Evolutionary conservation across 2,113 vertebrate genomes (phyloP), one percentile per base, ranked within the genome.

Genomic region (Rallus limicola): DNA sequence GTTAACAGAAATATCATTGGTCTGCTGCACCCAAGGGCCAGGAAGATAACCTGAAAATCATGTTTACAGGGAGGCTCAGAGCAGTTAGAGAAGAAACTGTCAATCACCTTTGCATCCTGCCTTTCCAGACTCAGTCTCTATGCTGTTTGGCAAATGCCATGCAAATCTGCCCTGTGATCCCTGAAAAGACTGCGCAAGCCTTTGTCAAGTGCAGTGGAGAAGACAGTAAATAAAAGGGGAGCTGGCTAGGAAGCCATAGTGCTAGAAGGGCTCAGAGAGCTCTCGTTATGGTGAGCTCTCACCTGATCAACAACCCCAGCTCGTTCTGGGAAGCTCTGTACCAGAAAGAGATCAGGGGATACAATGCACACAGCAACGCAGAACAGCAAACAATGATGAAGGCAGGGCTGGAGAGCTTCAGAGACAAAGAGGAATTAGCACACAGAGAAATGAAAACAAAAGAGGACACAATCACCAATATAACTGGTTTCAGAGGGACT

Each of bases 331-430:
- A 88, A 79, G 88, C 91, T 96, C 96, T 78, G 95, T 93, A 94
- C 90, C 95, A 97, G 95, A 97, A 91, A 95, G 86, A 93, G 95
- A 92, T 84, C 93, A 86, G 83, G 69, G 85, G 65, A 96, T 81
- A 94, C 90, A 96, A 96, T 93, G 86, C 80, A 90, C 93, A 96
- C 86, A 96, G 92, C 86, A 86, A 42, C 0, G 3, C 89, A 92
- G 95, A 96, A 96, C 90, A 95, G 95, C 93, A 95, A 96, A 96
- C 95, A 96, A 94, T 96, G 82, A 86, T 81, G 92, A 95, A 96
- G 93, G 95, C 92, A 95, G 88, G 69, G 92, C 88, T 83, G 79
- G 85, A 85, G 93, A 94, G 94, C 93, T 60, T 94, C 82, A 93
- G 86, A 94, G 93, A 96, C 95, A 96, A 97, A 93, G 93, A 94